These are phyloP conservation scores for Python bivittatus DNA, from an alignment of 2,113 vertebrate species.

Conservation along the genomic window DNA sequence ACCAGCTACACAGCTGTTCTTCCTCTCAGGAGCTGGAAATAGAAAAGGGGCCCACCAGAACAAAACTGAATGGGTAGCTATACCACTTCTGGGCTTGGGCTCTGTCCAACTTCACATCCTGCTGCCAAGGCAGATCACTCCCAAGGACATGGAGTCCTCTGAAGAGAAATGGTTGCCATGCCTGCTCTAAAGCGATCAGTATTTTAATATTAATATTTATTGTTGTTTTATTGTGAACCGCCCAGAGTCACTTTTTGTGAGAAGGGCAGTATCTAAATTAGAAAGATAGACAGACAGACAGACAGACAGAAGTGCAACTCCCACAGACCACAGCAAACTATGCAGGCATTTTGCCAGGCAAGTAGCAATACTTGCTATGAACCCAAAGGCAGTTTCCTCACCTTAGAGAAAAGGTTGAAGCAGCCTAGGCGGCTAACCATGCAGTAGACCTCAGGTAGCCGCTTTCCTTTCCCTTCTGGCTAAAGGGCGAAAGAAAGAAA, in stretches of 20 bases:
- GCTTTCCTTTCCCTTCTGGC: conserved; percentile 91
- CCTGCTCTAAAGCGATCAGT: not conserved
- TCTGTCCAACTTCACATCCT: not conserved
- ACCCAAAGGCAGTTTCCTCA: conserved; percentile 64
- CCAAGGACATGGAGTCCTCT: not conserved
- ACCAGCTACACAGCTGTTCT: not conserved
- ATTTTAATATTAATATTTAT: too few relatives aligned
- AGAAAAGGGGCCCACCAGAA: not conserved
- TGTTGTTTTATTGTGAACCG: too few relatives aligned
- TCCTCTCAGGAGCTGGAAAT: not conserved
- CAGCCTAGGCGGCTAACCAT: conserved; percentile 95
- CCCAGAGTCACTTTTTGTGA: too few relatives aligned
- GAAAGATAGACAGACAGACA: too few relatives aligned
- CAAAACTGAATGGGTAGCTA: not conserved
- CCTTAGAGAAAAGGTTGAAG: conserved; percentile 98
- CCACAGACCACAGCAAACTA: not conserved
- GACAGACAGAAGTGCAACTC: not conserved
- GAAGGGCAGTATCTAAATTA: too few relatives aligned
- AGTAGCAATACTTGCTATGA: not conserved
- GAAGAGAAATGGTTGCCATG: not conserved
- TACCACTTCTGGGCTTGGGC: not conserved
- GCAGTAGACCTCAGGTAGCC: conserved; percentile 95
- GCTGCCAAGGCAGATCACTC: not conserved
- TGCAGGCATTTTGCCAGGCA: not conserved
- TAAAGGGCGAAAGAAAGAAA: conserved; percentile 60